These are phyloP conservation scores for Apogon hyalosoma DNA, from an alignment of 2,797 vertebrate genomes.

Conservation along the genomic window DNA sequence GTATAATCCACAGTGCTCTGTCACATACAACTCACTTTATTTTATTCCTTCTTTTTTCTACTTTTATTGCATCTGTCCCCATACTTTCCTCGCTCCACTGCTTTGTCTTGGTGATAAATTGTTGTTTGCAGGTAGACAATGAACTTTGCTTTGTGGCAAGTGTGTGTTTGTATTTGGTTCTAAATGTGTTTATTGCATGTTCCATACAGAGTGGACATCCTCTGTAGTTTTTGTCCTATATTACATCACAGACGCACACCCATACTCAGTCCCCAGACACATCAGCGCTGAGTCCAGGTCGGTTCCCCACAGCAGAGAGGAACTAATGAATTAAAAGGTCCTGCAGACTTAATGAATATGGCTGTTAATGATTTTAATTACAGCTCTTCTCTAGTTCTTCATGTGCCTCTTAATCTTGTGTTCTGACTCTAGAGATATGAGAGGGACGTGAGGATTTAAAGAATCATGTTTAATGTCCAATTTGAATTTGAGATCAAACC, in stretches of 20 bases:
- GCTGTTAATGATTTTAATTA: constrained; percentile 56
- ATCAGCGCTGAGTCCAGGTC: background rate
- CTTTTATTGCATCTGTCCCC: constrained; percentile 27
- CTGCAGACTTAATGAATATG: constrained; percentile 44
- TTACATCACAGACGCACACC: constrained; percentile 11
- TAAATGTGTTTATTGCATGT: constrained; percentile 5
- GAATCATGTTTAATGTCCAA: constrained; percentile 4
- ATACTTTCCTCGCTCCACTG: constrained; percentile 1
- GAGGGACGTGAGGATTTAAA: constrained; percentile 4
- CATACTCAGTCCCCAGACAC: constrained; percentile 21
- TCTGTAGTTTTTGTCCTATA: constrained; percentile 18
- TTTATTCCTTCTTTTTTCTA: constrained; percentile 8
- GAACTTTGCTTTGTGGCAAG: constrained; percentile 5
- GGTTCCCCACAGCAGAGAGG: constrained; percentile 29
- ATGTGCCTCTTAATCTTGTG: background rate
- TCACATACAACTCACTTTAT: constrained; percentile 6
- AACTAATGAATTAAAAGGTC: constrained; percentile 57
- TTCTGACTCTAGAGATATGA: constrained; percentile 24
- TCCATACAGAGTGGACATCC: background rate
- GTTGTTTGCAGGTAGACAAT: constrained; percentile 30
- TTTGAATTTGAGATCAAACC: background rate
- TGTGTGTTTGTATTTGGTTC: background rate
- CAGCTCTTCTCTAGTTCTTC: constrained; percentile 26
- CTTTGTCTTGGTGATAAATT: constrained; percentile 48
- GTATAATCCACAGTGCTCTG: constrained; percentile 19